Evolutionary conservation across 2,888 invertebrate species (phyloP).

Genomic region (Drosophila acutilabella): DNA sequence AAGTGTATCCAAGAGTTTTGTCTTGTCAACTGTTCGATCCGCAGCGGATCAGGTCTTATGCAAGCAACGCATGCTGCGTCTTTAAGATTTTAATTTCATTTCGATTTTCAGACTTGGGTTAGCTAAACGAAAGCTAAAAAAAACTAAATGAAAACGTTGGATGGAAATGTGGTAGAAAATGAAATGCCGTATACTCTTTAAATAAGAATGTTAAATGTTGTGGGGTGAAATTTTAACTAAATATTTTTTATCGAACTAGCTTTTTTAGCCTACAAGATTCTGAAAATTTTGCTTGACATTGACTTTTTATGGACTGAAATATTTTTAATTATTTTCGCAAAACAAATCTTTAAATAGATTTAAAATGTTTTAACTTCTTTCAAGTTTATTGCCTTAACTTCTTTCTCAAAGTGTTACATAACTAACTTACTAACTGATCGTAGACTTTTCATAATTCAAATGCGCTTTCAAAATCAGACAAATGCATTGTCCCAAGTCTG

Average conservation of each 20-base stretch:
- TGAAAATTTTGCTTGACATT: no score
- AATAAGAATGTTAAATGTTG: no score
- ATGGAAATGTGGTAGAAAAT: not conserved
- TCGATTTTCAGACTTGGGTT: constrained; percentile 29
- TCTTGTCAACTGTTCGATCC: constrained; percentile 17
- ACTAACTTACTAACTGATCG: not conserved
- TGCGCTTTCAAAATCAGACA: constrained; percentile 10
- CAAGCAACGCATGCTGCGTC: constrained; percentile 45
- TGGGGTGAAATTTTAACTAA: no score
- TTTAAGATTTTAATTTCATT: constrained; percentile 44
- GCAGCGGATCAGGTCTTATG: constrained; percentile 32
- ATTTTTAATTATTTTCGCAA: no score
- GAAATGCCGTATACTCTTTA: no score
- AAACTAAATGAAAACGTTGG: constrained; percentile 19
- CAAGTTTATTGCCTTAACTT: not conserved
- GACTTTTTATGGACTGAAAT: no score
- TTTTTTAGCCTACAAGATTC: no score
- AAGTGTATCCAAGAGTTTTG: constrained; percentile 26
- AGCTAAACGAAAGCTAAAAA: constrained; percentile 31
- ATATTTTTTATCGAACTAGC: no score
- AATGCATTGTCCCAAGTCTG: constrained; percentile 21
- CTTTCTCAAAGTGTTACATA: not conserved
- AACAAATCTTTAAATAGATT: no score
- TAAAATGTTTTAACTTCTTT: no score
- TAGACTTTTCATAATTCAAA: constrained; percentile 4